These are phyloP conservation scores for Phalangium opilio DNA, from an alignment of 2,888 invertebrate species.

Conservation along the genomic window DNA sequence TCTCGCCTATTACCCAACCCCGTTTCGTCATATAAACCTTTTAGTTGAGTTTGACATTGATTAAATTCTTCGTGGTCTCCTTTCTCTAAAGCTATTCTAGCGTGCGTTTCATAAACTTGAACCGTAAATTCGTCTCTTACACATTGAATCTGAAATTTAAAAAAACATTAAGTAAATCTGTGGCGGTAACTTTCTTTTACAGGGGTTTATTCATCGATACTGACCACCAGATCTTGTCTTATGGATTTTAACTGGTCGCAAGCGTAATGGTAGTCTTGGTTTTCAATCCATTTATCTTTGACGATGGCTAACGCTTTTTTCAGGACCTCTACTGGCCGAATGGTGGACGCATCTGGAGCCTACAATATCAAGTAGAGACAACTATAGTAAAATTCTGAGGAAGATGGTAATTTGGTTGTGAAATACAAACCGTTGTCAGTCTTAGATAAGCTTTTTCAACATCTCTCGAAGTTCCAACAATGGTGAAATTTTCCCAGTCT, in stretches of 20 bases:
- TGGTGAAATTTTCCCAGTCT: conserved; percentile 71
- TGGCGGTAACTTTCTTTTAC: no score
- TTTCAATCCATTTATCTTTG: conserved; percentile 73
- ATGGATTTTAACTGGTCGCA: conserved; percentile 98
- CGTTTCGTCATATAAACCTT: conserved; percentile 70
- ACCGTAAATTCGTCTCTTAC: conserved; percentile 86
- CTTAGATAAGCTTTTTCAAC: conserved; percentile 92
- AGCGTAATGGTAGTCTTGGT: conserved; percentile 86
- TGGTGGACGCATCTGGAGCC: conserved; percentile 81
- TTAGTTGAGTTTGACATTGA: conserved; percentile 96
- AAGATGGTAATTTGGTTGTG: not conserved
- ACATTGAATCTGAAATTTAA: conserved; percentile 65
- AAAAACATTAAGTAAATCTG: not conserved
- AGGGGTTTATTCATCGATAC: conserved; percentile 26
- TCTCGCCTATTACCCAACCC: conserved; percentile 58
- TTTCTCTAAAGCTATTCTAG: conserved; percentile 89
- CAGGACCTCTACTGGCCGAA: conserved; percentile 77
- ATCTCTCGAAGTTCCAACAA: conserved; percentile 85
- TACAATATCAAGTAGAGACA: conserved; percentile 32
- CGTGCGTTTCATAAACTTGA: conserved; percentile 98
- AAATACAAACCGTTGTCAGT: conserved; percentile 50
- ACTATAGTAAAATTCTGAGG: conserved; percentile 2
- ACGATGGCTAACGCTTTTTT: conserved; percentile 72
- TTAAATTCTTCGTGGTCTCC: conserved; percentile 99
- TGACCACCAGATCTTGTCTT: conserved; percentile 92